Base-by-base conservation (phyloP, 2,797 vertebrate genomes). In the Betta splendens region DNA sequence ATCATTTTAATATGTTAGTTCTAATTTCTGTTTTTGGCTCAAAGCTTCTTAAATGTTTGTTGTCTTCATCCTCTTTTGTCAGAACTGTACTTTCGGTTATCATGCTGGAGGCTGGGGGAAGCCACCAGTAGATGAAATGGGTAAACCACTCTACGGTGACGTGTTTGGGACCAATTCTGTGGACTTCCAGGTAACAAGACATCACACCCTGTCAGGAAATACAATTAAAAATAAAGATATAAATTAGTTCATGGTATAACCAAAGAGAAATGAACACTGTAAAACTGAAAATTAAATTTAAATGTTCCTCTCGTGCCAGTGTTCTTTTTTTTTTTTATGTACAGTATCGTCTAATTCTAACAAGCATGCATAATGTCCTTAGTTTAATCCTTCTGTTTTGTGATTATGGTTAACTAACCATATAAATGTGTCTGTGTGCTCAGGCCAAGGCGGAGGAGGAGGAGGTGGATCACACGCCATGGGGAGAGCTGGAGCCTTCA, bases 41-140 rank as follows among this genome's bases (percentile, higher is more conserved):
- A n/a, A n/a, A n/a, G n/a, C n/a, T n/a, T n/a, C n/a, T n/a, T n/a
- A n/a, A 7, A n/a, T 33, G 3, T 25, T 6, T 28, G 28, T 2
- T 2, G 25, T 22, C 11, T 17, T 32, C 25, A 2, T 25, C 16
- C 9, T 54, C 21, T 10, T 16, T 29, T 2, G 1, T 23, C 68
- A 96, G 95, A 93, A 94, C 79, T 98, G 95, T 40, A 96, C 95
- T 0, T 98, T 98, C 16, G 96, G 95, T 7, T 98, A 98, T 68
- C 96, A 98, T 1, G 96, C 95, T 0, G 95, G 95, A 3, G 95
- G 95, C 20, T 98, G 95, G 95, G 95, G 95, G 1, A 98, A 98
- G 39, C 95, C 95, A 0, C 95, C 95, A 0, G 95, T 98, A 0
- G 95, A 97, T 4, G 95, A 98, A 77, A 95, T 94, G 2, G 95